phyloP scores from a whole-genome alignment of 2,888 invertebrate genomes.

The Baronia brevicornis region DNA sequence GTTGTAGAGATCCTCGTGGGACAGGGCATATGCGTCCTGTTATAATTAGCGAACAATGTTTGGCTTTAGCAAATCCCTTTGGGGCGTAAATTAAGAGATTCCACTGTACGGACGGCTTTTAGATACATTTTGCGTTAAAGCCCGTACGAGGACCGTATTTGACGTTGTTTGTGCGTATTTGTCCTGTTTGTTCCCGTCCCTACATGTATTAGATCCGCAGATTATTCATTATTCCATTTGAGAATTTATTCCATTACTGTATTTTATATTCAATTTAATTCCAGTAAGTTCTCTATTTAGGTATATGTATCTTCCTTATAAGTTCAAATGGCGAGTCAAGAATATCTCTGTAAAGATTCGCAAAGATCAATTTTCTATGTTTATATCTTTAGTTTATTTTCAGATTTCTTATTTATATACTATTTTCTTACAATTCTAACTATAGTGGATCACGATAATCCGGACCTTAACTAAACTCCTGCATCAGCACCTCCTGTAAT shows the following conservation, averaged over 20 bases:
- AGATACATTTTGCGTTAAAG: slow-evolving; percentile 46
- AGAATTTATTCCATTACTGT: not conserved
- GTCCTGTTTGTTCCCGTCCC: slow-evolving; percentile 36
- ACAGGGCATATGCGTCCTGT: slow-evolving; percentile 65
- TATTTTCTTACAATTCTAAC: too few relatives aligned
- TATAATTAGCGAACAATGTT: slow-evolving; percentile 76
- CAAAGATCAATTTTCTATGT: too few relatives aligned
- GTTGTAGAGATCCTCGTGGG: slow-evolving; percentile 65
- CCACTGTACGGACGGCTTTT: slow-evolving; percentile 35
- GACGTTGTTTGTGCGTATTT: slow-evolving; percentile 38
- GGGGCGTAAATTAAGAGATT: slow-evolving; percentile 76
- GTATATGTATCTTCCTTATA: too few relatives aligned
- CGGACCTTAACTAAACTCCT: too few relatives aligned
- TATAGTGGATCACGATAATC: too few relatives aligned
- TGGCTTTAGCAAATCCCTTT: slow-evolving; percentile 73
- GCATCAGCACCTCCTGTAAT: too few relatives aligned
- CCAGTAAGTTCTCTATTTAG: too few relatives aligned
- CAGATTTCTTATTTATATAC: too few relatives aligned
- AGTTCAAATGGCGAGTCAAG: too few relatives aligned
- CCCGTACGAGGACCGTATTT: slow-evolving; percentile 30
- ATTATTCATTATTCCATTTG: slow-evolving; percentile 22
- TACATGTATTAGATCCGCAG: slow-evolving; percentile 31
- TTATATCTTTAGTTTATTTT: too few relatives aligned
- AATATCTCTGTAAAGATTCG: too few relatives aligned
- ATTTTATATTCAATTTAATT: slow-evolving; percentile 29